These are phyloP conservation scores for Strigops habroptila DNA, from an alignment of 2,113 vertebrate genomes.

Conservation along the genomic window DNA sequence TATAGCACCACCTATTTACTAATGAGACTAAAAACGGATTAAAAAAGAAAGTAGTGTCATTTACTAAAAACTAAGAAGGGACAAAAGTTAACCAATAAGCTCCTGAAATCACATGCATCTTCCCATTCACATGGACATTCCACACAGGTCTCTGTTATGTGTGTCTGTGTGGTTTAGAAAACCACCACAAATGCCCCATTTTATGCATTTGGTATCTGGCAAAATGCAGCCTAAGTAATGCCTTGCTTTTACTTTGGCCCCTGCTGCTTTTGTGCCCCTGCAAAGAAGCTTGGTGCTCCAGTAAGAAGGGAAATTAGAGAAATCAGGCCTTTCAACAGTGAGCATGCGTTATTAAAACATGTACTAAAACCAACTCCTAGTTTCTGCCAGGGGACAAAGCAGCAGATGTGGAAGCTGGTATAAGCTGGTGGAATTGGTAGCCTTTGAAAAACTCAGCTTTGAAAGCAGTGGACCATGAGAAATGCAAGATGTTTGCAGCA, in stretches of 20 bases:
- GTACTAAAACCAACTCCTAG: not conserved
- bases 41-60: not conserved
- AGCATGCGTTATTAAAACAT: not conserved
- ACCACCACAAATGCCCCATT: not conserved
- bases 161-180: not conserved
- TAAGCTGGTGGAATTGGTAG: not conserved
- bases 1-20: not conserved
- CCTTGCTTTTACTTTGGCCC: not conserved
- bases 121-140: rapidly evolving
- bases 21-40: not conserved
- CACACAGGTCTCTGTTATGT: not conserved
- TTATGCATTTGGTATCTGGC: not conserved
- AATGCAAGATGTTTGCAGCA: not conserved
- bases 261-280: not conserved
- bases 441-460: not conserved
- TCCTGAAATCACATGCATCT: not conserved
- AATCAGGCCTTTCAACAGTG: not conserved
- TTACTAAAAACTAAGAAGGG: not conserved
- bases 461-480: not conserved
- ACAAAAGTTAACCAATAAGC: not conserved
- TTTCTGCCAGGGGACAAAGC: not conserved
- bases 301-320: not conserved
- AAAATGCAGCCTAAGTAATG: not conserved
- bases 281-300: rapidly evolving
- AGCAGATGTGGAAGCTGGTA: not conserved